Evolutionary conservation across 2,113 vertebrate genomes (phyloP), one percentile per base, ranked within the genome.

Genomic region (Marcusenius ussheri): DNA sequence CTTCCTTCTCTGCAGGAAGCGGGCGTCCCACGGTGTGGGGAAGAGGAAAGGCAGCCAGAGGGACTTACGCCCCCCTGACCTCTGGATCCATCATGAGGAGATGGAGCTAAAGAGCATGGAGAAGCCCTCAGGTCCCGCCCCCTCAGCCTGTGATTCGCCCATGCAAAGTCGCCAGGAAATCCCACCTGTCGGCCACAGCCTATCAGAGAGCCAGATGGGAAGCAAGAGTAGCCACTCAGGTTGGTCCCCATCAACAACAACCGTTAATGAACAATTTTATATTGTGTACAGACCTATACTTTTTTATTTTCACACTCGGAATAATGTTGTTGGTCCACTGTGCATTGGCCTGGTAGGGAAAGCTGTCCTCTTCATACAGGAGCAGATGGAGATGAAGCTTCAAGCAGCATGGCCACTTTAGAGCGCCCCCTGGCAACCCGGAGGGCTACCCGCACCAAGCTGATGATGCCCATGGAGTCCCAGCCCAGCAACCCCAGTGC

Each of bases 81-180:
- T 99, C 7, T 99, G 98, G 98, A 99, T 99, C 89, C 98, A 99
- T 89, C 98, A 99, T 0, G 98, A 99, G 93, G 98, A 99, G 93
- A 97, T 99, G 97, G 98, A 99, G 93, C 97, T 99, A 96, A 99
- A 99, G 94, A 98, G 97, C 92, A 97, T 99, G 0, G 98, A 98
- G 94, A 98, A 99, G 90, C 96, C 97, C 0, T 90, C 97, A 0
- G 96, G 96, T 21, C 93, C 97, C 0, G 97, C 97, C 27, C 94
- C 96, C 0, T 91, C 96, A 0, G 97, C 95, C 46, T 96, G 93
- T 0, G 96, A 97, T n/a, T 97, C 98, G 0, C 97, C 96, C 0
- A 96, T 95, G 88, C 97, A 97, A 91, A 96, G 96, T 88, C 97
- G 97, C 91, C 97, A 98, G 92, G 97, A 99, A 84, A 96, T 97